Percentiles rank a stretch among this genome's conserved stretches.
Conservation (phyloP, 1,140 invertebrate species). For the Drosophila pachea region DNA sequence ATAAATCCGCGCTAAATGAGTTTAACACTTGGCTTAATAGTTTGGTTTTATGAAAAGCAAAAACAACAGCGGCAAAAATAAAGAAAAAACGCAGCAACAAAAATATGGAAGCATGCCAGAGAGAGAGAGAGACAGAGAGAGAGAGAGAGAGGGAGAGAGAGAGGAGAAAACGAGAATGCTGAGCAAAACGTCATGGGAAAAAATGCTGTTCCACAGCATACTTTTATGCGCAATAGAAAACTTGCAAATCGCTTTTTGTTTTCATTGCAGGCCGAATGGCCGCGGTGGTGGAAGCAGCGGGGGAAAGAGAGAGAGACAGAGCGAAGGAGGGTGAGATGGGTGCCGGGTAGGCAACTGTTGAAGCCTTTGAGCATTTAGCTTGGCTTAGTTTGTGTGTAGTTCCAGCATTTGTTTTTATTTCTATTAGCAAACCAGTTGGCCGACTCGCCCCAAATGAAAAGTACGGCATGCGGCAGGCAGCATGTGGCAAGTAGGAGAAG, state of each 20-base stretch:
- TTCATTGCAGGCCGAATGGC: conserved; percentile 55
- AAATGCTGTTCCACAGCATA: conserved; percentile 66
- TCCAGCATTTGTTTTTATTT: conserved; percentile 67
- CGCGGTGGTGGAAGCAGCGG: not conserved
- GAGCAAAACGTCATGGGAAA: conserved; percentile 46
- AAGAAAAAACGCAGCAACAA: conserved; percentile 39
- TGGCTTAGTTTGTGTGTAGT: conserved; percentile 72
- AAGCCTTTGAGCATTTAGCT: conserved; percentile 74
- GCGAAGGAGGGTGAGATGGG: not conserved
- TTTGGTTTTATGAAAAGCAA: conserved; percentile 76
- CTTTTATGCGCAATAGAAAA: conserved; percentile 77
- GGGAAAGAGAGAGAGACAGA: not conserved
- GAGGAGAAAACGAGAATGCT: conserved; percentile 51
- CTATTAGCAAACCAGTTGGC: conserved; percentile 70
- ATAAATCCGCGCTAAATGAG: conserved; percentile 77
- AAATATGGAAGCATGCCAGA: conserved; percentile 29
- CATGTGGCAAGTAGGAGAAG: conserved; percentile 8
- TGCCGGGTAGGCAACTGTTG: conserved; percentile 14
- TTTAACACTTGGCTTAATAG: conserved; percentile 77
- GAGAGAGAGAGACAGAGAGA: not conserved
- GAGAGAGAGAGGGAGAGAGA: not conserved
- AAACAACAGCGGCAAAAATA: conserved; percentile 43
- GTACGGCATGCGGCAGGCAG: conserved; percentile 17
- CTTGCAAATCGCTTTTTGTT: conserved; percentile 77
- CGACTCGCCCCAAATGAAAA: conserved; percentile 69